A percentile compares a stretch with the other conserved stretches of the same genome.
These are phyloP conservation scores for Barnardius zonarius DNA, from an alignment of 2,113 vertebrate species.

Conservation along the genomic window DNA sequence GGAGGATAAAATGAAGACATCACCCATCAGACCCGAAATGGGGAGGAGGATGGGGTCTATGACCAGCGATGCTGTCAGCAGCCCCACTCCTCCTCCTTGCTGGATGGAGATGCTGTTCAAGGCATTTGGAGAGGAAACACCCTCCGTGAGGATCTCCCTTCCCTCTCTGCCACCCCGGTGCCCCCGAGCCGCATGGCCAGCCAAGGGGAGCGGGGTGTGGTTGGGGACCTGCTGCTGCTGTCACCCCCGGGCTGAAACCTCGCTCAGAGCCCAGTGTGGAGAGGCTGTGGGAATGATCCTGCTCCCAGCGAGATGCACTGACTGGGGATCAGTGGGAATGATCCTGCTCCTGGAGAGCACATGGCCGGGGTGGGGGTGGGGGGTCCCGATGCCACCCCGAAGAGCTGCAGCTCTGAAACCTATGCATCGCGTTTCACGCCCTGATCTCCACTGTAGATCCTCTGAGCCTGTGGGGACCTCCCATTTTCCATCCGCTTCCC, in stretches of 20 bases:
- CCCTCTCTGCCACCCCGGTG: neutral
- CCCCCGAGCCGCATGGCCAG: neutral
- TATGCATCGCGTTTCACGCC: neutral
- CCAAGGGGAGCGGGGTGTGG: neutral
- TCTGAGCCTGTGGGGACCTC: neutral
- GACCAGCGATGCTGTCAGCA: neutral
- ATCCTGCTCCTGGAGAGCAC: neutral
- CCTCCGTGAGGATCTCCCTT: neutral
- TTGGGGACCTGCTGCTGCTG: neutral
- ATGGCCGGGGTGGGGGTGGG: neutral
- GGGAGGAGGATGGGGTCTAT: neutral
- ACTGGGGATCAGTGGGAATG: neutral
- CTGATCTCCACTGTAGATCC: neutral
- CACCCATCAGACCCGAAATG: neutral
- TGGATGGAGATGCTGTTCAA: neutral
- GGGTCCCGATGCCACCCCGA: neutral
- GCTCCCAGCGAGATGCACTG: neutral
- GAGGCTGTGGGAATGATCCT: neutral
- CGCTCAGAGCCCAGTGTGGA: fast-evolving
- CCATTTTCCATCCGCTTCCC: neutral
- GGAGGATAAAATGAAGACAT: neutral
- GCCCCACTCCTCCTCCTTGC: neutral
- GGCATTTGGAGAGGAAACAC: neutral
- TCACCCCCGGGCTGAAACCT: neutral
- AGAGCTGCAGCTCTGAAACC: neutral